Evolutionary conservation across 2,797 vertebrate species (phyloP), one percentile per base, ranked within the genome.

Genomic region (Oreochromis mossambicus): DNA sequence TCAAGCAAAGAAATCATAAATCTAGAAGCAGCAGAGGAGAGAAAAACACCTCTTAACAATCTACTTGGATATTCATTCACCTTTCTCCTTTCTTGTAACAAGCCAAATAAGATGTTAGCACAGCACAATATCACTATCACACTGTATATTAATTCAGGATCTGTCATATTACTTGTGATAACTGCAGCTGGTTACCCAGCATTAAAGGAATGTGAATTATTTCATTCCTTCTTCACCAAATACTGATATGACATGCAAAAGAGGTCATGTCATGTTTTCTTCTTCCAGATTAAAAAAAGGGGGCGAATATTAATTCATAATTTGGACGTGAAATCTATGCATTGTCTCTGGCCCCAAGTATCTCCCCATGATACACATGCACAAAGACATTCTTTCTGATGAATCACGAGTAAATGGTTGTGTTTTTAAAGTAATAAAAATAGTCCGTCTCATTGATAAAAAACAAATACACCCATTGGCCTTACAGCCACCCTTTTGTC

Each of bases 401-500:
- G 29, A 79, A 79, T 50, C 77, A 52, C 38, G 24, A 84, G 48
- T 41, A 36, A 8, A 55, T 15, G 24, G 55, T 78, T 82, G 13
- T 68, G 46, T 70, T 83, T 77, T 77, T 8, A 79, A 84, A 83
- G 26, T 41, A 26, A 88, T 86, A 50, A 85, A 87, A 80, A 81
- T 68, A 88, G 80, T 6, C 70, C 13, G 36, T 81, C 56, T 86
- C 52, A n/a, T 78, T 54, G 24, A 75, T 75, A n/a, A 32, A 75
- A 75, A 75, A 32, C 17, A 75, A 50, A 50, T 32, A 75, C 43
- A 75, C 70, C 11, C 43, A 75, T 78, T 29, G 43, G 54, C 48
- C 79, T 19, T 24, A 88, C 87, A 93, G 86, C 70, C 70, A 79
- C 73, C 76, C 88, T 88, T 92, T 90, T 92, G 90, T 93, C 89